These are phyloP conservation scores for Pituophis catenifer DNA, from an alignment of 2,113 vertebrate genomes.

Conservation along the genomic window DNA sequence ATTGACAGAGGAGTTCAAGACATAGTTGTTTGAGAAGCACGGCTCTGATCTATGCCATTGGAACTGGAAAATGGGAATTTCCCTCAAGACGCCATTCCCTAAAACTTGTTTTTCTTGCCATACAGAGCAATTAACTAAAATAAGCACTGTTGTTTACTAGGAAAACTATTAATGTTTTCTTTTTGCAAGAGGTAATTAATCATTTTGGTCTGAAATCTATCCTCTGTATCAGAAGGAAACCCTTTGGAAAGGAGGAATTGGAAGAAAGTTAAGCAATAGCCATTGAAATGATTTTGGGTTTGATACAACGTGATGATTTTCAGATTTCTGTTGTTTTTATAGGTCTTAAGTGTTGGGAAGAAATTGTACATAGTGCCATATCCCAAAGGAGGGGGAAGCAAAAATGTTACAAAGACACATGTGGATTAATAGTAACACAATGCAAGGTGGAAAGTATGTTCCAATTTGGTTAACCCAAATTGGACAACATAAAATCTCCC, in stretches of 20 bases:
- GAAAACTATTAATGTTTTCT: neutral
- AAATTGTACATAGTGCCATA: neutral
- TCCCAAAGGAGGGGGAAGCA: neutral
- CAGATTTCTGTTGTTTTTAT: neutral
- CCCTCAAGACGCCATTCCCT: neutral
- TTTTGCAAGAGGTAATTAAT: neutral
- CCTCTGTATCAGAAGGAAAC: neutral
- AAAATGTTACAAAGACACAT: neutral
- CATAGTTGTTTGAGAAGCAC: neutral
- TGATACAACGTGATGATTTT: neutral
- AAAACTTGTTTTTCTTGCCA: neutral
- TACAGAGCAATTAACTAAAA: neutral
- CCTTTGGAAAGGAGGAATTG: neutral
- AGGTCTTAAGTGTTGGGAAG: neutral
- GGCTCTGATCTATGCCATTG: neutral
- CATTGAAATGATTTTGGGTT: neutral
- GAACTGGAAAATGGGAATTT: neutral
- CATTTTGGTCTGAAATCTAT: neutral
- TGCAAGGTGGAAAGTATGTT: neutral
- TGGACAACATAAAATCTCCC: too few species aligned
- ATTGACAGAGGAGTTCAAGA: neutral
- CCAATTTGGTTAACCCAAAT: too few species aligned
- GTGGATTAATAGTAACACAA: neutral
- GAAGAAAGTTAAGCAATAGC: neutral
- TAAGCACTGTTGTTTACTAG: neutral